Base-by-base conservation (phyloP, 2,113 vertebrate species). In the Leucopsar rothschildi region DNA sequence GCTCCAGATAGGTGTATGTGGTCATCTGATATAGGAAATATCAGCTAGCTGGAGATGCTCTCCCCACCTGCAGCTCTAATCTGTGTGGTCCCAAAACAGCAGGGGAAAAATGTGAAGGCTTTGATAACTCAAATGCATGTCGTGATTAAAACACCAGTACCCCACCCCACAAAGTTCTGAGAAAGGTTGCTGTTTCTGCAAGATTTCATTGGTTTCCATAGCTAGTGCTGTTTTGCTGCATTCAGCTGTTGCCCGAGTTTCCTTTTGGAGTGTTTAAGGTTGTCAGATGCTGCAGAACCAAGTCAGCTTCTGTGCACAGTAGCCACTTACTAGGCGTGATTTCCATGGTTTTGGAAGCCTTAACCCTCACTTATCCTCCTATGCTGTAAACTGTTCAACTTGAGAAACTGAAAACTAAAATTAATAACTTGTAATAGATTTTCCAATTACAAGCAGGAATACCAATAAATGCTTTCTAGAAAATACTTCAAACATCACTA, bases 361-460 rank as follows among this genome's bases (percentile, higher is more conserved):
- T 75, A 44, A 31, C 25, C 22, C 40, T 59, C 12, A 3, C 24
- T 77, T 5, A 2, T 85, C 15, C 28, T 82, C 9, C 68, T 75
- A 3, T 31, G 8, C 65, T 61, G 31, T 56, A 52, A 92, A 78
- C 49, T 63, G 59, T n/a, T 49, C 68, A 94, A 47, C 50, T 65
- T 81, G 82, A 96, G 82, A 82, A 91, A 60, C 28, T 63, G 55
- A 45, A 37, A 94, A 27, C 80, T 90, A 40, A 86, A 85, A 94
- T 95, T 39, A 94, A 82, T 88, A 71, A 72, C 49, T 92, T 86
- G 75, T 95, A 91, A 60, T 50, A 80, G 17, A 49, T 82, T 92
- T 94, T 88, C 64, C 65, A n/a, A 15, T 69, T 91, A 91, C 90
- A 95, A 96, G 80, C 84, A 95, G 75, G 90, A 92, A 87, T 88